Conservation (phyloP, 2,888 invertebrate species). For the Perdita meconis region DNA sequence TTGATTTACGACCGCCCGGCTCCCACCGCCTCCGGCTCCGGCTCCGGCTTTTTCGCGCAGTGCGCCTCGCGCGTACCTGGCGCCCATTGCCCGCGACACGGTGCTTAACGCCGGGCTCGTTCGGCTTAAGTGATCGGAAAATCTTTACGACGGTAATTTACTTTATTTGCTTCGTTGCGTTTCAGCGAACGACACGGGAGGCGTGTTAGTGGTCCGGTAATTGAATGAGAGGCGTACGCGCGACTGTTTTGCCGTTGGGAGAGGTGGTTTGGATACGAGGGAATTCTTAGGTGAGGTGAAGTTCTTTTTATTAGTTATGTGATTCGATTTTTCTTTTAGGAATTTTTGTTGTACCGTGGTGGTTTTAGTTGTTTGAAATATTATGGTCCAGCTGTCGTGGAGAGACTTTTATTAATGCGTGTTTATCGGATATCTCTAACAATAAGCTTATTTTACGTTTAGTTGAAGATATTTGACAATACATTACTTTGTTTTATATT, state of each 20-base stretch:
- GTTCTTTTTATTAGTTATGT: not conserved
- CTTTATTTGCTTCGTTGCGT: not conserved
- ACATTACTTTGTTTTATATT: no score
- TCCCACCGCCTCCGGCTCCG: not conserved
- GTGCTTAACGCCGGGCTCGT: not conserved
- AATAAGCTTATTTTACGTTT: not conserved
- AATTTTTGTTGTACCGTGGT: not conserved
- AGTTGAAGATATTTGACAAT: no score
- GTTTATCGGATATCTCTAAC: not conserved
- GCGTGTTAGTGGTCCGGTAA: no score
- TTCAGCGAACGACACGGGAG: not conserved
- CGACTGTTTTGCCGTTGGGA: not conserved
- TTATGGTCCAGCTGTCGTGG: no score
- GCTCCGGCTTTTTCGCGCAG: not conserved
- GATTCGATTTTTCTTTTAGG: no score
- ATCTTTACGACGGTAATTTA: not conserved
- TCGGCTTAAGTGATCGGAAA: not conserved
- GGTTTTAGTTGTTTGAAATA: not conserved
- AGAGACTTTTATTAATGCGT: no score
- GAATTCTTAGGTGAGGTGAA: not conserved
- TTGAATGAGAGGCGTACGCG: no score
- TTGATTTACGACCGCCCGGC: conserved; percentile 24
- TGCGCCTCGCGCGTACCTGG: not conserved
- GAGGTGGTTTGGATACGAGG: not conserved
- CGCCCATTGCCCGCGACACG: not conserved